Evolutionary conservation across 2,888 invertebrate genomes (phyloP).

Genomic region (Tuberolachnus salignus): DNA sequence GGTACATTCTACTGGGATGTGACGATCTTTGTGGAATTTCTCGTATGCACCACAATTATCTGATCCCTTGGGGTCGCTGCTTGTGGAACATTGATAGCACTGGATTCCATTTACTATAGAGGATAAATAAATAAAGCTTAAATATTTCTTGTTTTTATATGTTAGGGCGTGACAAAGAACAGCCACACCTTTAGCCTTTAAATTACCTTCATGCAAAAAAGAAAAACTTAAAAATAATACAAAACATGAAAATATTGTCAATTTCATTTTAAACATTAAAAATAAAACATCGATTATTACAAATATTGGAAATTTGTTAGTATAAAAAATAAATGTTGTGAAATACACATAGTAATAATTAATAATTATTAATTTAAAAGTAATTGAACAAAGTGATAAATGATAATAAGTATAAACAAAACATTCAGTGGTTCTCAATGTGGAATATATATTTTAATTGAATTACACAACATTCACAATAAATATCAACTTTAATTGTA

Average conservation of each 20-base stretch:
- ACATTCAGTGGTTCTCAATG: conserved; percentile 33
- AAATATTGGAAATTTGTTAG: neutral
- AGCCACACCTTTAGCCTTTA: conserved; percentile 49
- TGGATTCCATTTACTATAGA: conserved; percentile 61
- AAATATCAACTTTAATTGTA: neutral
- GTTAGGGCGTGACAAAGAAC: conserved; percentile 28
- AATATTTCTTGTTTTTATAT: neutral
- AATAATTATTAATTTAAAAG: conserved; percentile 18
- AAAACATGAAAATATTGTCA: conserved; percentile 12
- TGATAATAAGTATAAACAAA: conserved; percentile 40
- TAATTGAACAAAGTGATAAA: conserved; percentile 5
- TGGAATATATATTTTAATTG: neutral
- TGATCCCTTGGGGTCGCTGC: conserved; percentile 77
- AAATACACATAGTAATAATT: neutral
- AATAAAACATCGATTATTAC: neutral
- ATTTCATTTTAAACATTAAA: conserved; percentile 17
- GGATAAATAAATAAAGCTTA: neutral
- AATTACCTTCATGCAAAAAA: conserved; percentile 44
- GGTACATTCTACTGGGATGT: conserved; percentile 91
- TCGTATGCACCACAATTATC: conserved; percentile 91
- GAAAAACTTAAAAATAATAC: conserved; percentile 41
- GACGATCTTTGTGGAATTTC: conserved; percentile 80
- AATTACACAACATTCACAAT: neutral
- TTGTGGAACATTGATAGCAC: conserved; percentile 93
- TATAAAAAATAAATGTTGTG: neutral